A percentile compares a stretch with the other conserved stretches of the same genome.
These are phyloP conservation scores for Spodoptera picta DNA, from an alignment of 2,888 invertebrate species.

Conservation along the genomic window DNA sequence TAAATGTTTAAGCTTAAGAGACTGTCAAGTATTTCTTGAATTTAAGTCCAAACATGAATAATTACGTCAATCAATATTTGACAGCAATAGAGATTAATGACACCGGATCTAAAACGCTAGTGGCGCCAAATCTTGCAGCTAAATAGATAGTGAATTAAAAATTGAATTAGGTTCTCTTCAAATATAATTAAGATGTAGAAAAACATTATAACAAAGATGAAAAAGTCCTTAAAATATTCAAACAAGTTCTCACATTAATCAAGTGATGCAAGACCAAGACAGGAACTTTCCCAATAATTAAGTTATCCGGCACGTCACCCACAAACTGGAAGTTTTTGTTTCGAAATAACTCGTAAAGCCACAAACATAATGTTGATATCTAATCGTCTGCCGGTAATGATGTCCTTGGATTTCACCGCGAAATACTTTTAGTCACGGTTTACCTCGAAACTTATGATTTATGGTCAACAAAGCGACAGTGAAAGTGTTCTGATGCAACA, in stretches of 20 bases:
- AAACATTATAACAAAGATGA: too few species aligned
- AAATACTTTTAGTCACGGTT: conserved; percentile 62
- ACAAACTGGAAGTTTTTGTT: conserved; percentile 20
- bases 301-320: conserved; percentile 29
- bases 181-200: too few species aligned
- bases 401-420: conserved; percentile 67
- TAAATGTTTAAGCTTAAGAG: too few species aligned
- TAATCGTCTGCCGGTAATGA: conserved; percentile 50
- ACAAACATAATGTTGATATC: conserved; percentile 34
- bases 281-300: conserved; percentile 31
- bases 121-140: too few species aligned
- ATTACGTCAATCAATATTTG: too few species aligned
- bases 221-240: too few species aligned
- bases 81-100: too few species aligned
- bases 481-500: conserved; percentile 76
- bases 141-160: too few species aligned
- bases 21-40: too few species aligned
- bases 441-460: conserved; percentile 70
- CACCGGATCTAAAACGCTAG: too few species aligned
- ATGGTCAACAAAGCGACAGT: conserved; percentile 70
- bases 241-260: conserved; percentile 1
- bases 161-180: too few species aligned
- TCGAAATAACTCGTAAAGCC: conserved; percentile 40
- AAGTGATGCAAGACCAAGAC: not conserved
- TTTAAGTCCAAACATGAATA: too few species aligned